Evolutionary conservation across 2,113 vertebrate species (phyloP), one percentile per base, ranked within the genome.

Genomic region (Capra hircus): DNA sequence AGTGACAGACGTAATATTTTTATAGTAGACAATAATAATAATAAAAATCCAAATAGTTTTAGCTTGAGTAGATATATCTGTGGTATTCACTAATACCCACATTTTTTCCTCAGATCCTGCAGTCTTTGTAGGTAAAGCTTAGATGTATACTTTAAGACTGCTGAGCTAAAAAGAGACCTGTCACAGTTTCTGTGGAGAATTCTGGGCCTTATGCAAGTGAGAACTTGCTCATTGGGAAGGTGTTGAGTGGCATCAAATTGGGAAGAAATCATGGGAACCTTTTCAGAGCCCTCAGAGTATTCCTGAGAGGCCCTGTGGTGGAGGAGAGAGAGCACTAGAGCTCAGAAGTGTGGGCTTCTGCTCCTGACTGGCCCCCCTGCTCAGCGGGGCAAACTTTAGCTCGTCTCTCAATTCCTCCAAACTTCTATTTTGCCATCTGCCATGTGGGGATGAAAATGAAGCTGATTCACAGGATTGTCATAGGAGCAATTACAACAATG

Each of bases 211-310:
- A 16, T 48, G 36, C 59, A 85, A 43, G 50, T 84, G 30, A 71
- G n/a, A 90, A 81, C 60, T 95, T 90, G 91, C 62, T 96, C 45
- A 30, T 88, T 74, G 88, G 74, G 60, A 91, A 84, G 82, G 50
- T 64, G 64, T 4, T 28, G 77, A 90, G 25, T 55, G 10, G 50
- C 71, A 13, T 64, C 15, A 9, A 5, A 4, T 15, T 93, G 52
- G 30, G 55, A 81, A 96, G 59, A 55, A 85, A 10, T 82, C 14
- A 77, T 19, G 45, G 15, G 57, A 48, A 28, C 27, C 52, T 19
- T 60, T 53, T 23, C 36, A 40, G 60, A 96, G 55, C n/a, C 45
- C 27, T 62, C 60, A 62, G 6, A 6, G 7, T 55, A 19, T 55
- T 71, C 7, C 7, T 8, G 33, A 87, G 78, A 71, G 57, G 59